phyloP scores from a whole-genome alignment of 2,888 invertebrate genomes.

The Augochlorella aurata region DNA sequence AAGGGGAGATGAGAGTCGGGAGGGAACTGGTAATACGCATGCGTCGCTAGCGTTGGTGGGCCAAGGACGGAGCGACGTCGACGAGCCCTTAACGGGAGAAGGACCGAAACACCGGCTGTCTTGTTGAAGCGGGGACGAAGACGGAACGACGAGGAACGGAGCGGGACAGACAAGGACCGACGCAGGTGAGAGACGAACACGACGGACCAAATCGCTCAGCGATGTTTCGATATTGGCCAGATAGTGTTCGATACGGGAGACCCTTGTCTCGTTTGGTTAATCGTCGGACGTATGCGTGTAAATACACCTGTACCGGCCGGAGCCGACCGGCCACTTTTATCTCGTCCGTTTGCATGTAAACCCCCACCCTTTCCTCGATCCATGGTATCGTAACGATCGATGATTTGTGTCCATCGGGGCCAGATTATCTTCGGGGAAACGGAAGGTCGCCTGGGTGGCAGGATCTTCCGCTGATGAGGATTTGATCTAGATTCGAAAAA shows the following conservation, averaged over 20 bases:
- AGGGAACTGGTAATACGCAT: constrained; percentile 37
- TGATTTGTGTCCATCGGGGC: constrained; percentile 3
- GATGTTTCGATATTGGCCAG: constrained; percentile 77
- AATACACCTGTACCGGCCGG: constrained; percentile 51
- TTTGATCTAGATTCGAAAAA: not conserved
- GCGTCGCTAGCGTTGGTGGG: constrained; percentile 24
- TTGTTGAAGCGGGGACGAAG: constrained; percentile 49
- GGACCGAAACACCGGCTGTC: constrained; percentile 37
- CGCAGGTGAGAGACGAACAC: constrained; percentile 69
- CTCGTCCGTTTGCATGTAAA: not conserved
- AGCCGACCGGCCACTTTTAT: constrained; percentile 23
- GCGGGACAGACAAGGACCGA: constrained; percentile 14
- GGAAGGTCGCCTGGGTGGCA: not conserved
- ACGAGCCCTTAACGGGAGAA: constrained; percentile 7
- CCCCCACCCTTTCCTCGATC: constrained; percentile 4
- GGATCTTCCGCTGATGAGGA: constrained; percentile 8
- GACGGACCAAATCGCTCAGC: constrained; percentile 78
- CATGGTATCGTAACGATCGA: constrained; percentile 23
- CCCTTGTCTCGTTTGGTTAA: constrained; percentile 78
- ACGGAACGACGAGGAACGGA: constrained; percentile 13
- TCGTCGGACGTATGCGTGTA: constrained; percentile 66
- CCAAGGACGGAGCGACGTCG: not conserved
- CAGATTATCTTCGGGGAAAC: not conserved
- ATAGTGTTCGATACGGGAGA: constrained; percentile 77
- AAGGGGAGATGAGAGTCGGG: not conserved